phyloP scores from a whole-genome alignment of 2,888 invertebrate genomes.

The Mylabris sibirica region DNA sequence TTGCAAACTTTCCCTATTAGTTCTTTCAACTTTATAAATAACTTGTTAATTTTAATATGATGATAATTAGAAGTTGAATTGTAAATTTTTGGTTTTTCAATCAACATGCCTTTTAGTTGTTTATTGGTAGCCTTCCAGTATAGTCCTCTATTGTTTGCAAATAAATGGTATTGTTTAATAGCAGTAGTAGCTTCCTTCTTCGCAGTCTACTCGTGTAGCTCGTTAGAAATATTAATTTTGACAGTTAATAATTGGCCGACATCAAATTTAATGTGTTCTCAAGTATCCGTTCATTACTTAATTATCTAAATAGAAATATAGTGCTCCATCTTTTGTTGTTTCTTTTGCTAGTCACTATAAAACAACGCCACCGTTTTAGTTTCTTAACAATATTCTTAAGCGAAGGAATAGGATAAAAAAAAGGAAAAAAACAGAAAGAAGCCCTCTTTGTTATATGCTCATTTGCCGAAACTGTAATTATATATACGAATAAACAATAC shows the following conservation, averaged over 20 bases:
- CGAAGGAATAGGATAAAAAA: not conserved
- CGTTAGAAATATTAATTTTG: constrained; percentile 47
- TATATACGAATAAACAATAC: constrained; percentile 57
- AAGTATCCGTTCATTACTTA: not conserved
- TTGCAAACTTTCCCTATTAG: constrained; percentile 5
- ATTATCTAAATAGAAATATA: not conserved
- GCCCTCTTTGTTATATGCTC: constrained; percentile 46
- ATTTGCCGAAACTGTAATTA: constrained; percentile 57
- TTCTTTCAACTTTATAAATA: not conserved
- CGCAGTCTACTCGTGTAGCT: constrained; percentile 45
- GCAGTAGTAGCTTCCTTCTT: constrained; percentile 55
- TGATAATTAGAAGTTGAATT: not conserved
- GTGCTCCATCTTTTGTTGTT: not conserved
- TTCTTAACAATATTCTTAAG: not conserved
- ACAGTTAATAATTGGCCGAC: constrained; percentile 45
- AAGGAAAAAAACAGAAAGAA: not conserved
- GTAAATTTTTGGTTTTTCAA: not conserved
- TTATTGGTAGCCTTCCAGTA: not conserved
- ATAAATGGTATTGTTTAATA: constrained; percentile 57
- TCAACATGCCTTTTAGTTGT: not conserved
- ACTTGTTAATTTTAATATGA: not conserved
- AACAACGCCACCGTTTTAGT: not conserved
- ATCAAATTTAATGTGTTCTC: not conserved
- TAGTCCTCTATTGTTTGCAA: constrained; percentile 53
- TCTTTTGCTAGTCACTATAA: not conserved